phyloP scores from a whole-genome alignment of 2,888 invertebrate genomes.

The Suillia variegata region DNA sequence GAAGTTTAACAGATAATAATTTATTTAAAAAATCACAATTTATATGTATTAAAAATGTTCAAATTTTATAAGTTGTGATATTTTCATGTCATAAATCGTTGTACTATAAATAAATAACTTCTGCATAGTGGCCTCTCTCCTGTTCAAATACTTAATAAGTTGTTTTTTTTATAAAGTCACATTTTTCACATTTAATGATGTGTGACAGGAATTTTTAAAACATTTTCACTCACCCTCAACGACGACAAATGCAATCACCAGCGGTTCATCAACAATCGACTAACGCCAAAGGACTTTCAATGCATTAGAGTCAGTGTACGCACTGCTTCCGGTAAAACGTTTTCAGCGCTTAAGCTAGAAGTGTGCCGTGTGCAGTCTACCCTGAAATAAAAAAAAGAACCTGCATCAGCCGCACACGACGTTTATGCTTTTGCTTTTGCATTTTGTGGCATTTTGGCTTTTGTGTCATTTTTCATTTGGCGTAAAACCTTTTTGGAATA shows the following conservation, averaged over 20 bases:
- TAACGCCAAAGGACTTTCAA: not conserved
- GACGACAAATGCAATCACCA: not conserved
- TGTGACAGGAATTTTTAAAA: slow-evolving; percentile 48
- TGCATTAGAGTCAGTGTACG: not conserved
- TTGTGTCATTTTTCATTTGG: slow-evolving; percentile 54
- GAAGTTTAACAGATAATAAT: too few species aligned
- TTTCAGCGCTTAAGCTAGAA: not conserved
- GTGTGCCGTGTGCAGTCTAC: slow-evolving; percentile 29
- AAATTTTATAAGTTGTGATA: too few species aligned
- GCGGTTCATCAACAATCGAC: not conserved
- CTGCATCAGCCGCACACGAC: not conserved
- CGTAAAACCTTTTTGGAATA: slow-evolving; percentile 27
- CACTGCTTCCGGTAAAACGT: slow-evolving; percentile 4
- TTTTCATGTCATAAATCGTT: too few species aligned
- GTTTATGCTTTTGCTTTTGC: slow-evolving; percentile 5
- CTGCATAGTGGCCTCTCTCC: too few species aligned
- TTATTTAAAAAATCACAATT: too few species aligned
- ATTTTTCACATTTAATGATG: slow-evolving; percentile 40
- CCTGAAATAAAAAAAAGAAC: slow-evolving; percentile 29
- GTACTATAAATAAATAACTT: too few species aligned
- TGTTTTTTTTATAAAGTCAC: slow-evolving; percentile 1
- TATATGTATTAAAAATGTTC: too few species aligned
- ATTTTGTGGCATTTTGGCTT: slow-evolving; percentile 43
- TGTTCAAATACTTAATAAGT: not conserved
- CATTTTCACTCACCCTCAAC: slow-evolving; percentile 14